A percentile compares a stretch with the other conserved stretches of the same genome.
These are phyloP conservation scores for Cephus nigrinus DNA, from an alignment of 2,888 invertebrate genomes.

Conservation along the genomic window DNA sequence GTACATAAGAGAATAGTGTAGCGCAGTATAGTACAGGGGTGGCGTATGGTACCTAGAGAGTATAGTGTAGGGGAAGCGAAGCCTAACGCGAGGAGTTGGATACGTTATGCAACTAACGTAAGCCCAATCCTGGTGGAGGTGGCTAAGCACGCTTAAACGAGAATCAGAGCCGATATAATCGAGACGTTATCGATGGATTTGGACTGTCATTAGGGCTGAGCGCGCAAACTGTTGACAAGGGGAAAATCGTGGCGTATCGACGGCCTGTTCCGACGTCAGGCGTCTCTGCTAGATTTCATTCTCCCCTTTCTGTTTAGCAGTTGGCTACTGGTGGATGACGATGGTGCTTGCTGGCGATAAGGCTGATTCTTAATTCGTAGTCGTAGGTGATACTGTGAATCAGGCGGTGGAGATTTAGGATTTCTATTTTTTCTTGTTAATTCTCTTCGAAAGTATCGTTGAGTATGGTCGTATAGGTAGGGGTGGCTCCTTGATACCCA, in stretches of 20 bases:
- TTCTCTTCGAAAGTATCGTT: neutral
- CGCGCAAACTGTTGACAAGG: conserved; percentile 34
- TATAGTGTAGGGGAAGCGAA: conserved; percentile 35
- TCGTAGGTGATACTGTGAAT: neutral
- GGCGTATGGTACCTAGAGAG: neutral
- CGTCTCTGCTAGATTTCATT: neutral
- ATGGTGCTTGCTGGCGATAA: neutral
- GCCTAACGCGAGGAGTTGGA: conserved; percentile 11
- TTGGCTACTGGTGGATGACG: neutral
- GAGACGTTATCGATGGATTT: conserved; percentile 51
- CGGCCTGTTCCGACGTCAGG: conserved; percentile 7
- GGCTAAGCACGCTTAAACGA: conserved; percentile 43
- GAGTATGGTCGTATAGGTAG: neutral
- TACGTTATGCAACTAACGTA: conserved; percentile 40
- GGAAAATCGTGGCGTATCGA: conserved; percentile 24
- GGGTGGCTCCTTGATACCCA: neutral
- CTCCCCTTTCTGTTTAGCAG: neutral
- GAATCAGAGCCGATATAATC: conserved; percentile 41
- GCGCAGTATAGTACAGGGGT: neutral
- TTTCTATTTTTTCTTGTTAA: neutral
- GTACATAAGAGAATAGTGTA: neutral
- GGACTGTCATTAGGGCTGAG: conserved; percentile 40
- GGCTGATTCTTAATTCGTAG: neutral
- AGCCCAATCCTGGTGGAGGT: conserved; percentile 20
- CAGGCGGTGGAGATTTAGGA: neutral